Evolutionary conservation across 2,888 invertebrate genomes (phyloP).

Genomic region (Pelosia muscerda): DNA sequence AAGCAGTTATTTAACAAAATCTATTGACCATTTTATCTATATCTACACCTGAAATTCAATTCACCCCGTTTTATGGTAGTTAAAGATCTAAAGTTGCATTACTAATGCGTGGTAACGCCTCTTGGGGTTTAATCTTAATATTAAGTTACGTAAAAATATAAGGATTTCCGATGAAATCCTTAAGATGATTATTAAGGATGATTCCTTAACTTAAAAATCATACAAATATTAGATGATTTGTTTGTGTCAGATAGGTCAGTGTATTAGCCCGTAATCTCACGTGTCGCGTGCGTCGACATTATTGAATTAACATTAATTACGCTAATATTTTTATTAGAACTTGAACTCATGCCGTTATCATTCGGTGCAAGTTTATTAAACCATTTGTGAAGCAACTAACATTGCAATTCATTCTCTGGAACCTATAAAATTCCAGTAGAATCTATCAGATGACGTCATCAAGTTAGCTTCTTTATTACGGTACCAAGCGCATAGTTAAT

Average conservation of each 20-base stretch:
- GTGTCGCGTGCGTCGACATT: background rate
- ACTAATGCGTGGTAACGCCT: too few relatives aligned
- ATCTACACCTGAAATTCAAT: too few relatives aligned
- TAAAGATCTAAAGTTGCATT: too few relatives aligned
- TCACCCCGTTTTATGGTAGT: too few relatives aligned
- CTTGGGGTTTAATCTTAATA: too few relatives aligned
- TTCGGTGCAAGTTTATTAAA: background rate
- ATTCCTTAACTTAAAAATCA: too few relatives aligned
- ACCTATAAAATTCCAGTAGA: constrained; percentile 4
- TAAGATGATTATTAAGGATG: too few relatives aligned
- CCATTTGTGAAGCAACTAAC: background rate
- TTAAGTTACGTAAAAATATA: too few relatives aligned
- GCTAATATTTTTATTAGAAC: background rate
- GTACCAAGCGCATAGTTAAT: constrained; percentile 7
- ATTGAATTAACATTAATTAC: background rate
- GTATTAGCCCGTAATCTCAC: background rate
- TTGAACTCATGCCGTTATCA: constrained; percentile 9
- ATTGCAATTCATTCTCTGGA: background rate
- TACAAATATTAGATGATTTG: background rate
- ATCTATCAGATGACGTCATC: background rate
- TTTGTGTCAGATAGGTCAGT: background rate
- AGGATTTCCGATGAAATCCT: too few relatives aligned
- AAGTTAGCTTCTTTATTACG: constrained; percentile 10
- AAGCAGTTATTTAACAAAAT: too few relatives aligned
- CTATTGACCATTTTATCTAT: too few relatives aligned